phyloP scores from a whole-genome alignment of 2,113 vertebrate genomes.

The Cyanoramphus novaezelandiae region DNA sequence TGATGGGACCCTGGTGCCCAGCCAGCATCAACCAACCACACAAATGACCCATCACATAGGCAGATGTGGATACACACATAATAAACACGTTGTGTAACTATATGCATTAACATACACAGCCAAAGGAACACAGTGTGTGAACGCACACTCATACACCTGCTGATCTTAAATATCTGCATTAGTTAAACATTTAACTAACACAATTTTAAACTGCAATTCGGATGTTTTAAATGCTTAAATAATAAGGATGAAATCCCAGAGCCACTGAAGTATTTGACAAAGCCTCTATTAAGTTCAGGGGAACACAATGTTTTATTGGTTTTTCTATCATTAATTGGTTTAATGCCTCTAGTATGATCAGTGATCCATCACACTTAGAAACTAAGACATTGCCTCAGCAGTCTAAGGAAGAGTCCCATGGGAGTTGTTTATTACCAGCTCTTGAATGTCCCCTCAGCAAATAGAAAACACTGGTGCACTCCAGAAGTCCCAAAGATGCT shows the following conservation, averaged over 20 bases:
- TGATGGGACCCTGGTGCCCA: not conserved
- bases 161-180: not conserved
- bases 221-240: not conserved
- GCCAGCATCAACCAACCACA: not conserved
- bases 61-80: not conserved
- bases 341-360: not conserved
- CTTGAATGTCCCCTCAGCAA: not conserved
- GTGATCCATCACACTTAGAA: not conserved
- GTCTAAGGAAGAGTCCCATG: not conserved
- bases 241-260: not conserved
- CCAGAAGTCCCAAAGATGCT: not conserved
- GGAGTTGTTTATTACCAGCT: not conserved
- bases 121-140: not conserved
- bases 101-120: not conserved
- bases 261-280: not conserved
- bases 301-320: not conserved
- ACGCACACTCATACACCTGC: not conserved
- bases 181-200: conserved; percentile 42
- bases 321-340: conserved; percentile 15
- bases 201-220: not conserved
- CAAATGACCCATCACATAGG: not conserved
- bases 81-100: too few species aligned
- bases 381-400: not conserved
- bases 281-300: not conserved
- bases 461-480: not conserved